Evolutionary conservation across 2,797 vertebrate genomes (phyloP).

Genomic region (Apogon talboti): DNA sequence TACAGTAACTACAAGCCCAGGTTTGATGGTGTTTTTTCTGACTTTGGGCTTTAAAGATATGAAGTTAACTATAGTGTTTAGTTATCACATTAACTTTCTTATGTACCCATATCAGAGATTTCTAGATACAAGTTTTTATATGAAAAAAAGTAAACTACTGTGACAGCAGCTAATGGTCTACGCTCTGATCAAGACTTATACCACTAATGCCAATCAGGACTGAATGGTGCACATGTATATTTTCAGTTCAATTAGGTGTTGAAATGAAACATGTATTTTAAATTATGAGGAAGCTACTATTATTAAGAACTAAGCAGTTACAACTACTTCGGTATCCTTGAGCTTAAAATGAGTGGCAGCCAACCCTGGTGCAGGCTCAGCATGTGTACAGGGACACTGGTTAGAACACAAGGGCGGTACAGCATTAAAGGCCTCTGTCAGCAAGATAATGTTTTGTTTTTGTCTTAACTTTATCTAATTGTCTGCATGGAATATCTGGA

Average conservation of each 20-base stretch:
- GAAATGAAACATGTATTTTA: background rate
- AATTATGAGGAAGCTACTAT: slow-evolving; percentile 1
- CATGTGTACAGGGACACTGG: slow-evolving; percentile 9
- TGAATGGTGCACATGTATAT: slow-evolving; percentile 16
- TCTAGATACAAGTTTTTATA: slow-evolving; percentile 37
- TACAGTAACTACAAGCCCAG: slow-evolving; percentile 17
- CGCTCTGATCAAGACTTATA: slow-evolving; percentile 35
- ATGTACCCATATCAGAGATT: slow-evolving; percentile 43
- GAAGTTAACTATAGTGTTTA: slow-evolving; percentile 34
- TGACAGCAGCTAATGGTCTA: slow-evolving; percentile 40
- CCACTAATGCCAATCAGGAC: slow-evolving; percentile 63
- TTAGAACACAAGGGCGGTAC: slow-evolving; percentile 23
- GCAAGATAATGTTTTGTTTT: slow-evolving; percentile 25
- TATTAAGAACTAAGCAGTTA: background rate
- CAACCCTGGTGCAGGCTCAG: background rate
- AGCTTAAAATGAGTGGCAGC: slow-evolving; percentile 26
- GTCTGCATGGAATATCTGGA: slow-evolving; percentile 51
- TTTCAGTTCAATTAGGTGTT: slow-evolving; percentile 33
- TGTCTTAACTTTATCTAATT: slow-evolving; percentile 42
- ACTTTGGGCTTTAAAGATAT: slow-evolving; percentile 34
- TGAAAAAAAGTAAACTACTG: slow-evolving; percentile 38
- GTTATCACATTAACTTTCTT: slow-evolving; percentile 23
- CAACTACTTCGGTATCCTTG: slow-evolving; percentile 3
- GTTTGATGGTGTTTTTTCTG: slow-evolving; percentile 28
- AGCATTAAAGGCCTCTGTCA: slow-evolving; percentile 29